A percentile compares a stretch with the other conserved stretches of the same genome.
These are phyloP conservation scores for Tanypteryx hageni DNA, from an alignment of 2,888 invertebrate genomes.

Conservation along the genomic window DNA sequence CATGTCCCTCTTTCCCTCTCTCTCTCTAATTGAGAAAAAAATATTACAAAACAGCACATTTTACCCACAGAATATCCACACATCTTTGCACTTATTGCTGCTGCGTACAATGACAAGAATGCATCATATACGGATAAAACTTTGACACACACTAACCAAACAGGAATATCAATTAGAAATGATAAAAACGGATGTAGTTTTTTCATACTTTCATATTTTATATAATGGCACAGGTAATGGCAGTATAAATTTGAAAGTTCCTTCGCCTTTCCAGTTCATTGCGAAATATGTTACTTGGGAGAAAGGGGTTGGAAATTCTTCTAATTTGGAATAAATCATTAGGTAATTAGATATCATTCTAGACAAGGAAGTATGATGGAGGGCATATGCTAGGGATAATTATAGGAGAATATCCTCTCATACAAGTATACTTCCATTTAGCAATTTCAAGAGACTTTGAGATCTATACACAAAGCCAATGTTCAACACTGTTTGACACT, in stretches of 20 bases:
- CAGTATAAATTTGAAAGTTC: conserved; percentile 68
- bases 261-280: conserved; percentile 61
- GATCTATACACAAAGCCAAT: conserved; percentile 62
- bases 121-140: conserved; percentile 54
- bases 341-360: conserved; percentile 48
- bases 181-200: conserved; percentile 45
- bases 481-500: conserved; percentile 58
- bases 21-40: conserved; percentile 47
- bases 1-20: conserved; percentile 61
- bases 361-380: conserved; percentile 54
- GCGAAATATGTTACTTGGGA: conserved; percentile 24
- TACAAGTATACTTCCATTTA: conserved; percentile 22
- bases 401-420: conserved; percentile 41
- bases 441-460: conserved; percentile 50
- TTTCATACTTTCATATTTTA: conserved; percentile 62
- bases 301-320: conserved; percentile 50
- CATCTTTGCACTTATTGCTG: conserved; percentile 55
- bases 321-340: conserved; percentile 40
- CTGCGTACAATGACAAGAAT: conserved; percentile 58
- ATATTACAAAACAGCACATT: conserved; percentile 56
- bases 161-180: conserved; percentile 43
- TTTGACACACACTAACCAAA: conserved; percentile 54
- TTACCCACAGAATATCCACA: conserved; percentile 44
- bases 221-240: conserved; percentile 69
- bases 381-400: conserved; percentile 34